Base-by-base conservation (phyloP, 2,113 vertebrate genomes). In the Motacilla alba region DNA sequence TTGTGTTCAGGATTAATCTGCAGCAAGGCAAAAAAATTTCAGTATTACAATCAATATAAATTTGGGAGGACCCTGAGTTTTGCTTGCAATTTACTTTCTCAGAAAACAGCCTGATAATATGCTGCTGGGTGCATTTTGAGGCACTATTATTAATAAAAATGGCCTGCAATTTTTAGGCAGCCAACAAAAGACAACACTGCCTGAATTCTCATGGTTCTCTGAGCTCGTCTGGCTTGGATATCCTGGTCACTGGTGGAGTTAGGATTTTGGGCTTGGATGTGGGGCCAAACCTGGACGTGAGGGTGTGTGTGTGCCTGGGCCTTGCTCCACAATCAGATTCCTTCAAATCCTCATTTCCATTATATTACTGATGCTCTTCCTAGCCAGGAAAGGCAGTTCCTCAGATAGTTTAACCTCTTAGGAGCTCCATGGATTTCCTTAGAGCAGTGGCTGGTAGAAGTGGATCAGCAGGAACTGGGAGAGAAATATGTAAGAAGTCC, bases 1-100 rank as follows among this genome's bases (percentile, higher is more conserved):
- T 99, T 7, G 98, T 98, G 92, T 99, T 99, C 97, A 97, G 98
- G 97, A 99, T 98, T 77, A 98, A 96, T 95, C 99, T 99, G 97
- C 68, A 94, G 96, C 58, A 62, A 97, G 58, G 94, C 90, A 91
- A 83, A 83, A 92, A 35, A 20, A 68, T 22, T 21, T 87, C 28
- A 72, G 66, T 47, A 31, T 87, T 90, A 68, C 30, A 86, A 83
- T 15, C 2, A 4, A 27, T 41, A 64, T 18, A 37, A 13, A 20
- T 59, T 75, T 74, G 41, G 47, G 37, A 62, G 26, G 21, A 8
- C 50, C 27, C 27, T 78, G 56, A 60, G n/a, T 73, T 91, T 50
- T 80, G 58, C 30, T 87, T 75, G 37, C 1, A 5, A 58, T 35
- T 86, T 39, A 30, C 30, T 17, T 72, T 50, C 16, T 67, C 70